Conservation (phyloP, 2,888 invertebrate species). For the Melanostoma mellinum region DNA sequence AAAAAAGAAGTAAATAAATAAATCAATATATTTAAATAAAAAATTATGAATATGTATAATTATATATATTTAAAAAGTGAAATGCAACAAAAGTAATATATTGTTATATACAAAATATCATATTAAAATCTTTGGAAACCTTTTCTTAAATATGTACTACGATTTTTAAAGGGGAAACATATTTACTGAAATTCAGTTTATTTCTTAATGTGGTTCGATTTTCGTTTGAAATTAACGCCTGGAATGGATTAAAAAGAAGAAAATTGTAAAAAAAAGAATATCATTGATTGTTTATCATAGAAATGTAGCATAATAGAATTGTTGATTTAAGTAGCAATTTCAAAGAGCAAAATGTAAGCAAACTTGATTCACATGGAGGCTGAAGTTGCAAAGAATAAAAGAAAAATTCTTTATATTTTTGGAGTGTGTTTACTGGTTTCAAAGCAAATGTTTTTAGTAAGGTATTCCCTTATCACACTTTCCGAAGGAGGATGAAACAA, state of each 20-base stretch:
- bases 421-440: no score
- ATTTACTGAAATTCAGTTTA: constrained; percentile 26
- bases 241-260: constrained; percentile 50
- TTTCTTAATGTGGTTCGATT: constrained; percentile 43
- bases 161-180: constrained; percentile 3
- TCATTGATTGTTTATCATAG: constrained; percentile 36
- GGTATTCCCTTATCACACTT: no score
- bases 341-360: not conserved
- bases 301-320: constrained; percentile 26
- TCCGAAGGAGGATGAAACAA: no score
- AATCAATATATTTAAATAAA: constrained; percentile 53
- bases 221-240: constrained; percentile 39
- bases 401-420: no score
- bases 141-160: constrained; percentile 11
- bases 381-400: not conserved
- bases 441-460: no score
- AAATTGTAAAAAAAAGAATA: constrained; percentile 35
- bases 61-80: constrained; percentile 52
- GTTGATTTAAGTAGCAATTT: not conserved
- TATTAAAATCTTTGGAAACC: constrained; percentile 34
- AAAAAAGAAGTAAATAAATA: constrained; percentile 30
- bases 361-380: constrained; percentile 22
- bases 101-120: constrained; percentile 61
- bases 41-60: constrained; percentile 56
- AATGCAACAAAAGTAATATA: constrained; percentile 37